Evolutionary conservation across 2,888 invertebrate species (phyloP).

Genomic region (Lepetodrilus schrolli): DNA sequence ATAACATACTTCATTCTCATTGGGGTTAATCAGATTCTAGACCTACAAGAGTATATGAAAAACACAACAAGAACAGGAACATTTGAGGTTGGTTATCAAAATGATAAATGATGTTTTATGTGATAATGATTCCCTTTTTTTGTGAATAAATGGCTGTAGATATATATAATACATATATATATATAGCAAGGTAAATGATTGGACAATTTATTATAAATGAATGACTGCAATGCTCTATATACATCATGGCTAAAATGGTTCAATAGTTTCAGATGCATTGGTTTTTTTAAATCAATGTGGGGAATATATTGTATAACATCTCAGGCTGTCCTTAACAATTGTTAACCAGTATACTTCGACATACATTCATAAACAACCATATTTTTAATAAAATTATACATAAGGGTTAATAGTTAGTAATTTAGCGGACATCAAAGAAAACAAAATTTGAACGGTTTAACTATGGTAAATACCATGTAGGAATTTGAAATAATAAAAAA

Average conservation of each 20-base stretch:
- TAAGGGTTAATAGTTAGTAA: too few species aligned
- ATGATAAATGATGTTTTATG: neutral
- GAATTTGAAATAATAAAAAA: too few species aligned
- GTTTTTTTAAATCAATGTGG: too few species aligned
- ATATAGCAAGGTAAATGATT: neutral
- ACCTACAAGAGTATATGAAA: neutral
- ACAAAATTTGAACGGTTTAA: too few species aligned
- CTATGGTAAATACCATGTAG: too few species aligned
- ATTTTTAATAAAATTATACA: too few species aligned
- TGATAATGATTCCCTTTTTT: neutral
- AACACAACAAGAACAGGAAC: slow-evolving; percentile 15
- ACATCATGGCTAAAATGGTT: neutral
- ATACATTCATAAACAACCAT: too few species aligned
- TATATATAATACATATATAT: neutral
- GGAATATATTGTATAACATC: too few species aligned
- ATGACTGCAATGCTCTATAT: neutral
- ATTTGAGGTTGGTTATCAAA: neutral
- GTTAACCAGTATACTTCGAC: too few species aligned
- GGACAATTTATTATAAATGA: neutral
- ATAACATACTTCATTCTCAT: neutral
- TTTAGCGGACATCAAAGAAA: too few species aligned
- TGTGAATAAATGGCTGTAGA: neutral
- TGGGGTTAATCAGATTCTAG: slow-evolving; percentile 7
- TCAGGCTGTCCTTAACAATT: too few species aligned
- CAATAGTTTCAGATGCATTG: too few species aligned